Evolutionary conservation across 2,797 vertebrate genomes (phyloP), one percentile per base, ranked within the genome.

Genomic region (Telmatherina bonti): DNA sequence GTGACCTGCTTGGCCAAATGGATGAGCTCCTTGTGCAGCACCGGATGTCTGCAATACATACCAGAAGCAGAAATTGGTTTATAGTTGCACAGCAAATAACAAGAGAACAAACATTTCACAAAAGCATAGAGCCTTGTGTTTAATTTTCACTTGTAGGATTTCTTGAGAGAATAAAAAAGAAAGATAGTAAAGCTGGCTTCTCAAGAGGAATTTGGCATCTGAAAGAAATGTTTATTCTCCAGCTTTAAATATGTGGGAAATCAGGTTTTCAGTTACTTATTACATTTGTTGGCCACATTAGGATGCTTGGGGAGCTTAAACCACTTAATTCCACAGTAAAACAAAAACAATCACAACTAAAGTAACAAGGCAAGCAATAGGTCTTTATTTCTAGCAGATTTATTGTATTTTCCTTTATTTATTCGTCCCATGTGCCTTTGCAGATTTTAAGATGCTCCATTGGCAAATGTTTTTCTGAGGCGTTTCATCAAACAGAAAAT

Each of bases 401-500:
- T n/a, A n/a, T n/a, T n/a, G n/a, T n/a, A n/a, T 65, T 75, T 36
- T 60, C 13, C 20, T 63, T 16, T 26, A 51, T 33, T 33, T 51
- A 20, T 62, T 62, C 55, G 36, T 77, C 76, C 59, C 47, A 4
- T 18, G 36, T 47, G 70, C 41, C 58, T 36, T 58, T 67, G 70
- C 38, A 55, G 52, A 29, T 45, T 78, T 78, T 74, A 81, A 72
- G 72, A 65, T 82, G 69, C 51, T 53, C 58, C 59, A 41, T 58
- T 65, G 67, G 75, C 51, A 61, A 33, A 78, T 0, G 45, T 63
- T 72, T 76, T 70, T 63, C 70, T 69, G 41, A 67, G 73, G 65
- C 51, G 70, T 83, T 85, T 81, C 74, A 88, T 88, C 71, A 86
- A 85, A 82, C 71, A 90, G 79, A 72, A 88, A 86, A 81, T 83